These are phyloP conservation scores for Mola mola DNA, from an alignment of 2,113 vertebrate species.

Conservation along the genomic window DNA sequence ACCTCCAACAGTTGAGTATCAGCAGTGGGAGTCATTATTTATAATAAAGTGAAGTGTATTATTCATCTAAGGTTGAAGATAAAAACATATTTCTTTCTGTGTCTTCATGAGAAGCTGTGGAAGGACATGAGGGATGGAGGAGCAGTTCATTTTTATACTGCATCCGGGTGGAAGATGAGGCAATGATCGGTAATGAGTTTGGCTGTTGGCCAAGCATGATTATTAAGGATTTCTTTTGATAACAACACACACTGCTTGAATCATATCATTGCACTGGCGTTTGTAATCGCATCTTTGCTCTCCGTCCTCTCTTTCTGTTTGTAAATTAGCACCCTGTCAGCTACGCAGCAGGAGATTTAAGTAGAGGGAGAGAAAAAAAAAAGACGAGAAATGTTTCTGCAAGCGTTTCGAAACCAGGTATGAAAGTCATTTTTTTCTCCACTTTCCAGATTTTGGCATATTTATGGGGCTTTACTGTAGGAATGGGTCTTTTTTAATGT, in stretches of 20 bases:
- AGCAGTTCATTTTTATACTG: conserved; percentile 51
- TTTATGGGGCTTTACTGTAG: conserved; percentile 77
- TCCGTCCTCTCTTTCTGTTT: conserved; percentile 46
- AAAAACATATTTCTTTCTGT: conserved; percentile 31
- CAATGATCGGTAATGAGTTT: conserved; percentile 60
- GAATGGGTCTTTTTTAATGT: conserved; percentile 74
- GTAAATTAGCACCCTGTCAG: conserved; percentile 58
- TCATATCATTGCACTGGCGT: conserved; percentile 53
- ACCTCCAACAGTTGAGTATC: conserved; percentile 36
- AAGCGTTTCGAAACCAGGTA: conserved; percentile 69
- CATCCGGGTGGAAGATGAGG: conserved; percentile 21
- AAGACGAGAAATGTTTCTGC: conserved; percentile 53
- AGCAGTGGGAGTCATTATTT: conserved; percentile 49
- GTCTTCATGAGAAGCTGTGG: conserved; percentile 35
- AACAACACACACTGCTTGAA: conserved; percentile 43
- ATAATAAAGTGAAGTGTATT: conserved; percentile 42
- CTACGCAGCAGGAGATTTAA: conserved; percentile 49
- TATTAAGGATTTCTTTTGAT: conserved; percentile 61
- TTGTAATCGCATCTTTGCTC: conserved; percentile 63
- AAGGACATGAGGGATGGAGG: conserved; percentile 48
- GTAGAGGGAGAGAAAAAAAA: conserved; percentile 25
- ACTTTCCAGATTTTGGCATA: conserved; percentile 77
- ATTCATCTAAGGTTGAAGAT: conserved; percentile 42
- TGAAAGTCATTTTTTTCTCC: conserved; percentile 64
- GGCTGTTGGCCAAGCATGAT: conserved; percentile 40